Evolutionary conservation across 2,113 vertebrate species (phyloP).

Genomic region (Pelobates fuscus): DNA sequence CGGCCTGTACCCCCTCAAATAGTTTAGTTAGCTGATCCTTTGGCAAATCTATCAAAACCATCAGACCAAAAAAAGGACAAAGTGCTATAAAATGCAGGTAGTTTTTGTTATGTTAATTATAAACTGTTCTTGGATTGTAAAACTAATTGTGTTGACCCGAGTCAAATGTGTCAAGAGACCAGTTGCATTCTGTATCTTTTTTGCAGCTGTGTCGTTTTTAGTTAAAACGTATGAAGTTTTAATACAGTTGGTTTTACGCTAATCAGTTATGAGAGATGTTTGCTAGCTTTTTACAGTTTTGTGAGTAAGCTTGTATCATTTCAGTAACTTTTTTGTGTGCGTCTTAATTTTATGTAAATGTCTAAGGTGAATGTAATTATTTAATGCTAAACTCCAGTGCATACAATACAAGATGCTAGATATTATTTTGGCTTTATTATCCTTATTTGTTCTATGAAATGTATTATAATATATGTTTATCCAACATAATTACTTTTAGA

Average conservation of each 20-base stretch:
- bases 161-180: slow-evolving; percentile 53
- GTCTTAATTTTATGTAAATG: too few species aligned
- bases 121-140: slow-evolving; percentile 58
- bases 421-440: too few species aligned
- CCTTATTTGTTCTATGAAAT: too few species aligned
- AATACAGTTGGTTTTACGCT: background rate
- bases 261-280: too few species aligned
- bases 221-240: slow-evolving; percentile 47
- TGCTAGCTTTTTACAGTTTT: too few species aligned
- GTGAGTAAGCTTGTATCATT: too few species aligned
- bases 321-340: too few species aligned
- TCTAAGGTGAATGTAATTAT: too few species aligned
- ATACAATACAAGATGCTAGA: too few species aligned
- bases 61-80: slow-evolving; percentile 2
- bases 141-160: slow-evolving; percentile 50
- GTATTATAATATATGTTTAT: too few species aligned
- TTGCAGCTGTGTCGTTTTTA: slow-evolving; percentile 55
- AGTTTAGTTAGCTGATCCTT: slow-evolving; percentile 27
- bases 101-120: slow-evolving; percentile 58
- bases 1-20: slow-evolving; percentile 23
- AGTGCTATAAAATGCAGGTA: slow-evolving; percentile 49
- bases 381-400: too few species aligned
- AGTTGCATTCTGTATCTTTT: slow-evolving; percentile 34
- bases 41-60: slow-evolving; percentile 18
- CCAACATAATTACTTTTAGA: too few species aligned